Conservation (phyloP, 1,140 invertebrate genomes). For the Drosophila oshimai region DNA sequence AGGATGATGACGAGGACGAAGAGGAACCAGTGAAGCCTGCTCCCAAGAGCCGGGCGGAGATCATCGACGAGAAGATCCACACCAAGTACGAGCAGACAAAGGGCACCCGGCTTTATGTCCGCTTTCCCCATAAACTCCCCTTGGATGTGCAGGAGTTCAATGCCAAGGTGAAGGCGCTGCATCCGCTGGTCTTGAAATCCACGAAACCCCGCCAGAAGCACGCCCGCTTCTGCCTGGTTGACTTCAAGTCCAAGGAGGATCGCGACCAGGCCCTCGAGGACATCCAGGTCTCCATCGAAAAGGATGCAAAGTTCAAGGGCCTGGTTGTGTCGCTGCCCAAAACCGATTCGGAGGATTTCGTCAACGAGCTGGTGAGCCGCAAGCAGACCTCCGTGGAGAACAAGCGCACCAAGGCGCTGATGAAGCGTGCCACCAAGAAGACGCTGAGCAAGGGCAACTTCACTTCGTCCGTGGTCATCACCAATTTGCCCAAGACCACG, state of each 20-base stretch:
- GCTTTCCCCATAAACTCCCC: slow-evolving; percentile 70
- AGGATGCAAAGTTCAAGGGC: slow-evolving; percentile 35
- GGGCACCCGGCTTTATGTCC: slow-evolving; percentile 67
- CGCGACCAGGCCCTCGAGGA: slow-evolving; percentile 52
- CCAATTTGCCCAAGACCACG: slow-evolving; percentile 65
- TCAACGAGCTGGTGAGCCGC: slow-evolving; percentile 61
- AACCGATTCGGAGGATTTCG: slow-evolving; percentile 68
- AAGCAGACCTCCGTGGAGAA: slow-evolving; percentile 66
- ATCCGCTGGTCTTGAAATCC: slow-evolving; percentile 53
- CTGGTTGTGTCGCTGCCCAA: slow-evolving; percentile 61
- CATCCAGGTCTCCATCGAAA: slow-evolving; percentile 41
- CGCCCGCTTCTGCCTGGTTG: slow-evolving; percentile 71
- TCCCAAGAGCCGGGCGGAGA: slow-evolving; percentile 22
- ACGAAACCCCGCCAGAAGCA: slow-evolving; percentile 71
- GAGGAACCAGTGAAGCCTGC: slow-evolving; percentile 6
- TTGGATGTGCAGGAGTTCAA: slow-evolving; percentile 59
- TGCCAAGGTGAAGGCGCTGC: slow-evolving; percentile 43
- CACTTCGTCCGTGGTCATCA: slow-evolving; percentile 68
- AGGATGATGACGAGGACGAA: slow-evolving; percentile 39
- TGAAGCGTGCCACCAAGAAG: slow-evolving; percentile 62
- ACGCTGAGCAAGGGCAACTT: slow-evolving; percentile 44
- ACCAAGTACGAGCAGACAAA: slow-evolving; percentile 64
- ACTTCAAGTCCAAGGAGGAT: slow-evolving; percentile 57
- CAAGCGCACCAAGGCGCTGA: slow-evolving; percentile 49
- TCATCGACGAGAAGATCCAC: slow-evolving; percentile 52